A percentile compares a stretch with the other conserved stretches of the same genome.
These are phyloP conservation scores for Theristicus caerulescens DNA, from an alignment of 2,113 vertebrate genomes.

Conservation along the genomic window DNA sequence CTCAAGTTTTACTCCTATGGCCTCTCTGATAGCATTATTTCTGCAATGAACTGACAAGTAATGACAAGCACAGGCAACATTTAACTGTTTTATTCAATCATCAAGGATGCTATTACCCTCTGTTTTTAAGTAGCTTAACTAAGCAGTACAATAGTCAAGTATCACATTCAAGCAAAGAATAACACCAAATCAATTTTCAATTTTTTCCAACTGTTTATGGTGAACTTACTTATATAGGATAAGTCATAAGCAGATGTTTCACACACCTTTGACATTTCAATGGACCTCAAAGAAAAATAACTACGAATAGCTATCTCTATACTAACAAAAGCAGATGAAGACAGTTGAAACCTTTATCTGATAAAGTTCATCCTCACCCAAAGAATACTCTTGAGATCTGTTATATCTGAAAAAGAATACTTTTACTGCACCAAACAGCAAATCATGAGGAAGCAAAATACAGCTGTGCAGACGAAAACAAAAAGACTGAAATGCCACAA, in stretches of 20 bases:
- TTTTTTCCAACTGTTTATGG: background rate
- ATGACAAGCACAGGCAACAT: background rate
- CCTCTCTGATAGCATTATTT: background rate
- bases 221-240: background rate
- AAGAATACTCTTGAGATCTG: background rate
- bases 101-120: background rate
- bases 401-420: background rate
- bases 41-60: background rate
- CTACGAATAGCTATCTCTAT: background rate
- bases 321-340: background rate
- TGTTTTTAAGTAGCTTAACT: background rate
- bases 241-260: background rate
- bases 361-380: background rate
- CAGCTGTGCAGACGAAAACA: background rate
- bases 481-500: background rate
- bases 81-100: background rate
- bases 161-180: background rate
- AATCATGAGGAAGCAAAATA: background rate
- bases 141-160: background rate
- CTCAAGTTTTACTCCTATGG: background rate
- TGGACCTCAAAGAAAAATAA: background rate
- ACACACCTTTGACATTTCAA: background rate
- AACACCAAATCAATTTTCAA: background rate
- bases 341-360: background rate
- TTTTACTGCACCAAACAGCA: background rate